These are phyloP conservation scores for Melieria crassipennis DNA, from an alignment of 2,888 invertebrate genomes.

Conservation along the genomic window DNA sequence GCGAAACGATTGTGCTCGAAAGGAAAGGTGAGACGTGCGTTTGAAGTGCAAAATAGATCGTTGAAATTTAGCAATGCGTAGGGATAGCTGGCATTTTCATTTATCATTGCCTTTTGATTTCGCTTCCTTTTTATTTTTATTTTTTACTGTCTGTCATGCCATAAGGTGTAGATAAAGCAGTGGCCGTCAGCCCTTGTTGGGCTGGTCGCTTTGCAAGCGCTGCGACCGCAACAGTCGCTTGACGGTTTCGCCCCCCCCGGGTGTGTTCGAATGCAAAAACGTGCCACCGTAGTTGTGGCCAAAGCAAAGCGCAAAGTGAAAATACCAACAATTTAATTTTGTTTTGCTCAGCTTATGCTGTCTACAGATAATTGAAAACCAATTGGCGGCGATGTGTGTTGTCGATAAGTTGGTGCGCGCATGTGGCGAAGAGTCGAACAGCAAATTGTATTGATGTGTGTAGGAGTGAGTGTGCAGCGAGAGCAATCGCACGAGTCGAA, in stretches of 20 bases:
- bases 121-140: constrained; percentile 10
- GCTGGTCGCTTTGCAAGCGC: background rate
- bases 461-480: too few relatives aligned
- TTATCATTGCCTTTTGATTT: background rate
- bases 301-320: background rate
- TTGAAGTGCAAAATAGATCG: background rate
- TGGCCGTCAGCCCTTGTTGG: background rate
- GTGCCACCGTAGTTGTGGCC: background rate
- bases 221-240: too few relatives aligned
- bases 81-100: too few relatives aligned
- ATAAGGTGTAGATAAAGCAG: constrained; percentile 22
- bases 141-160: constrained; percentile 14
- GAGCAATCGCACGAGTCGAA: too few relatives aligned
- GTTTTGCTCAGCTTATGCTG: constrained; percentile 15
- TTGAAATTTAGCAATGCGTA: too few relatives aligned
- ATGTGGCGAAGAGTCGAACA: too few relatives aligned
- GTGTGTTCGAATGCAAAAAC: background rate
- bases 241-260: too few relatives aligned
- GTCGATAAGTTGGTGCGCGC: constrained; percentile 10
- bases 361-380: background rate
- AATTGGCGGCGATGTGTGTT: background rate
- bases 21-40: constrained; percentile 13
- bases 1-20: background rate
- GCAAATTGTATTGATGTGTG: too few relatives aligned
- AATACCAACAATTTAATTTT: background rate